These are phyloP conservation scores for Idaea dimidiata DNA, from an alignment of 2,888 invertebrate species.

Conservation along the genomic window DNA sequence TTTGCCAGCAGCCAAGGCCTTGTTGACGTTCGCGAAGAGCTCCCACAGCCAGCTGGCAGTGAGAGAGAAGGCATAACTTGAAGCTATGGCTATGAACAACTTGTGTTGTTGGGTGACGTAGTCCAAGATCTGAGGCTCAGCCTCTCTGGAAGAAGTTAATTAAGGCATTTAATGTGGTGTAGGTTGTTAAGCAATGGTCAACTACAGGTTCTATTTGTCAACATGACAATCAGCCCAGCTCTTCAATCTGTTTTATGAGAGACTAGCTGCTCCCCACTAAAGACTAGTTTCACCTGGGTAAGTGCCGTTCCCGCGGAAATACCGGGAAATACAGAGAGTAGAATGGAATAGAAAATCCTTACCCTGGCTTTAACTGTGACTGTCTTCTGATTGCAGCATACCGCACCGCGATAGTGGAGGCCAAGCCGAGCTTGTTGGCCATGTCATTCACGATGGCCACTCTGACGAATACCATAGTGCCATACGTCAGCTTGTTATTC, in stretches of 20 bases:
- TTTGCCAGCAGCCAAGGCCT: conserved; percentile 88
- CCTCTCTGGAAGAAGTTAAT: conserved; percentile 76
- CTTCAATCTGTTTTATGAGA: no score
- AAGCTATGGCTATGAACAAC: conserved; percentile 91
- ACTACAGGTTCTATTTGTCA: no score
- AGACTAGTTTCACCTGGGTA: no score
- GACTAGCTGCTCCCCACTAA: no score
- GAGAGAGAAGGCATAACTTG: conserved; percentile 87
- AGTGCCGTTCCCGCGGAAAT: no score
- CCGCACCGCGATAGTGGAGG: conserved; percentile 92
- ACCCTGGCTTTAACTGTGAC: conserved; percentile 90
- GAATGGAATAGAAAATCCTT: no score
- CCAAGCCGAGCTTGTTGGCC: conserved; percentile 86
- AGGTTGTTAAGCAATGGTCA: no score
- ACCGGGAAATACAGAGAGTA: no score
- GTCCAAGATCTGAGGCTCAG: conserved; percentile 94
- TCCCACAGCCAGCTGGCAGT: conserved; percentile 89
- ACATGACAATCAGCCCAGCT: no score
- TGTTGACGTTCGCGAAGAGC: conserved; percentile 86
- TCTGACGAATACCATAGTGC: conserved; percentile 95
- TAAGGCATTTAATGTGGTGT: no score
- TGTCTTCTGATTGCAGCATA: conserved; percentile 95
- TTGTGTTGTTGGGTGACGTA: conserved; percentile 97
- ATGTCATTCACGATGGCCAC: conserved; percentile 89
- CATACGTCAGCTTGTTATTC: conserved; percentile 91